phyloP scores from a whole-genome alignment of 1,140 invertebrate genomes.

The Ceratitis capitata region DNA sequence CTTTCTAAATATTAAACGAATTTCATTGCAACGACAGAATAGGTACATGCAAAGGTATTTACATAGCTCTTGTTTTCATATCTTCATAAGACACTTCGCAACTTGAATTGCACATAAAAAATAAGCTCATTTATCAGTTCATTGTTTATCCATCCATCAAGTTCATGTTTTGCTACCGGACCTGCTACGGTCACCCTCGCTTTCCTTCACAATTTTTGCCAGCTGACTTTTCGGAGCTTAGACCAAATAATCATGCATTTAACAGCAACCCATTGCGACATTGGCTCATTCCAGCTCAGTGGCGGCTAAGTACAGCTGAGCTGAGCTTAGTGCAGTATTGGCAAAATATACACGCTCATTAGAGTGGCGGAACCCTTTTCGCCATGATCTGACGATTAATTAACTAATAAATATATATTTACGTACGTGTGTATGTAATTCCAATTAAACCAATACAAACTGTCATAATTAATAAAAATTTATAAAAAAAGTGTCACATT shows the following conservation, averaged over 20 bases:
- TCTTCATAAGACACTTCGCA: too few species aligned
- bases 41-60: too few species aligned
- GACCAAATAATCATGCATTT: neutral
- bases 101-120: too few species aligned
- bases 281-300: neutral
- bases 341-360: neutral
- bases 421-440: too few species aligned
- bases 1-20: too few species aligned
- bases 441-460: neutral
- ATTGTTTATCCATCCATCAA: neutral
- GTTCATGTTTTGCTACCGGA: conserved; percentile 11
- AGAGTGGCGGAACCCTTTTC: neutral
- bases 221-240: neutral
- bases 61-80: too few species aligned
- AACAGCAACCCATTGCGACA: neutral
- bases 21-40: too few species aligned
- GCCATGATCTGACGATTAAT: neutral
- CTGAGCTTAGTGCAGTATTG: neutral
- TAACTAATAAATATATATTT: conserved; percentile 25
- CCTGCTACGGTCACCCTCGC: neutral
- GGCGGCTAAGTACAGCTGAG: conserved; percentile 4
- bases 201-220: too few species aligned
- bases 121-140: neutral
- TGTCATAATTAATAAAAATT: neutral
- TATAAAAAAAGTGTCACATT: neutral